Evolutionary conservation across 2,113 vertebrate species (phyloP).

Genomic region (Martes martes): DNA sequence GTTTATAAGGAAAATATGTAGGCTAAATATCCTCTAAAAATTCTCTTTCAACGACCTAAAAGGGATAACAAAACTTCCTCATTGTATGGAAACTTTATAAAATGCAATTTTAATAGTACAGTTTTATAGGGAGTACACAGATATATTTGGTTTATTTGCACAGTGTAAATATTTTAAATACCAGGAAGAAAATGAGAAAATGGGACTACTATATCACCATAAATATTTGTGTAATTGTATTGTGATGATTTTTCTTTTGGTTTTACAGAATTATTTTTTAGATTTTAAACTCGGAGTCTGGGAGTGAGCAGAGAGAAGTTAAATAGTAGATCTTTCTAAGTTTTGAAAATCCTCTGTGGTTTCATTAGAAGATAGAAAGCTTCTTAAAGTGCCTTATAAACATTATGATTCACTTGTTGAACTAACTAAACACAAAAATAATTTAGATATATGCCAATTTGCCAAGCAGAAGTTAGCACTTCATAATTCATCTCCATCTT

Average conservation of each 20-base stretch:
- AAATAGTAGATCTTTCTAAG: background rate
- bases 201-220: background rate
- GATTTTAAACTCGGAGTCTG: background rate
- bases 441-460: background rate
- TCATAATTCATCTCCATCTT: background rate
- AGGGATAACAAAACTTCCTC: background rate
- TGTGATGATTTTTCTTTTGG: background rate
- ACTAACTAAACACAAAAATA: background rate
- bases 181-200: background rate
- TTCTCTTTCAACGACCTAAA: background rate
- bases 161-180: background rate
- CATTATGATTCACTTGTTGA: background rate
- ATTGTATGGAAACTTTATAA: background rate
- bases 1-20: background rate
- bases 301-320: background rate
- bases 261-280: background rate
- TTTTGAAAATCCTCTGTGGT: background rate
- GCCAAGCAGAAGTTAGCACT: background rate
- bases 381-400: background rate
- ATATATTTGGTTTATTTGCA: background rate
- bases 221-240: background rate
- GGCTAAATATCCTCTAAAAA: background rate
- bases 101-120: background rate
- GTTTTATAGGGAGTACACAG: background rate
- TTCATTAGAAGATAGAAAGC: background rate